These are phyloP conservation scores for Kryptopterus vitreolus DNA, from an alignment of 2,797 vertebrate species.

Conservation along the genomic window DNA sequence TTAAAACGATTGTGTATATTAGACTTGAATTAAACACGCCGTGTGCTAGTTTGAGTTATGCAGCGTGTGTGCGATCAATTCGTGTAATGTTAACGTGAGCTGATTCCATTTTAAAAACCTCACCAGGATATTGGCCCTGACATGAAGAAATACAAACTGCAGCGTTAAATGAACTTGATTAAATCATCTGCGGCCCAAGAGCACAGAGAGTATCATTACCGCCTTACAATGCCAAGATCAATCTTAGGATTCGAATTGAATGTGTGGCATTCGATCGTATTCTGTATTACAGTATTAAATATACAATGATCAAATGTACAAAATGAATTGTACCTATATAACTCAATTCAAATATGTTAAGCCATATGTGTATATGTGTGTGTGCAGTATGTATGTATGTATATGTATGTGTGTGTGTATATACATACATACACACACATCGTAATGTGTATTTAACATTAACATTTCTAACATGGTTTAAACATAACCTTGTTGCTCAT, in stretches of 20 bases:
- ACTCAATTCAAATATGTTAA: not conserved
- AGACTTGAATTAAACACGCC: too few relatives aligned
- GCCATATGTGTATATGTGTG: too few relatives aligned
- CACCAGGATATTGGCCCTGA: not conserved
- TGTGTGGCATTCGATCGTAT: not conserved
- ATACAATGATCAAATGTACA: not conserved
- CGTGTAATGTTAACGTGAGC: not conserved
- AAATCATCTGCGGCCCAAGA: not conserved
- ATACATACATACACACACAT: not conserved
- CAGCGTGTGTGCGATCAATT: not conserved
- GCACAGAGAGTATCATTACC: not conserved
- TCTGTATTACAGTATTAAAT: not conserved
- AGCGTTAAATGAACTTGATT: not conserved
- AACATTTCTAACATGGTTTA: not conserved
- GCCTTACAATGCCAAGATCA: not conserved
- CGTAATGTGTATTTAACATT: too few relatives aligned
- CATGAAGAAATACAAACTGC: not conserved
- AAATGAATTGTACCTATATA: not conserved
- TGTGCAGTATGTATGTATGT: too few relatives aligned
- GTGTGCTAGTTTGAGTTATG: not conserved
- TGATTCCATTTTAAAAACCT: not conserved
- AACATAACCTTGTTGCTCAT: not conserved
- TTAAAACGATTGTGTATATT: too few relatives aligned
- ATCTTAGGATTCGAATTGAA: not conserved
- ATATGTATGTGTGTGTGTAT: too few relatives aligned